Base-by-base conservation (phyloP, 2,888 invertebrate species). In the Anodontia alba region DNA sequence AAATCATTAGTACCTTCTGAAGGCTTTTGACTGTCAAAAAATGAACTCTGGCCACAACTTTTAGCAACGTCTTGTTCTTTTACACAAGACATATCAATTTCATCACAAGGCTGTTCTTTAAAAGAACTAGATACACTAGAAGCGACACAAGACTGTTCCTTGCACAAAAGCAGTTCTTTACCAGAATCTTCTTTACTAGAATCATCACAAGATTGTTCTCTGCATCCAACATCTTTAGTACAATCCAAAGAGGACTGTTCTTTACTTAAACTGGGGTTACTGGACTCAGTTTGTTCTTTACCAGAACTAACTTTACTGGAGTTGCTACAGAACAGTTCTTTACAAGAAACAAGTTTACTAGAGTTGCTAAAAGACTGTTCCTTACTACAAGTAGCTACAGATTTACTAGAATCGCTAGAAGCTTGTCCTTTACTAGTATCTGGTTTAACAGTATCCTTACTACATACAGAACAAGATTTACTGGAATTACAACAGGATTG, bases 291-390 rank as follows among this genome's bases (percentile, higher is more conserved):
- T 12, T 46, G 46, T 15, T 46, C 46, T 20, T 46, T 46, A 46
- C n/a, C 20, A 46, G 46, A 46, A 46, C 46, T 38, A 38, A 38
- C 38, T 38, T 38, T 38, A 38, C 38, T 38, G 12, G 38, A 38
- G 12, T 38, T 12, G 12, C 12, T 38, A 38, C 5, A 38, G 12
- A 49, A 51, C 36, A 46, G 54, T 38, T 73, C 69, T 51, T 73
- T 75, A 71, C 73, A 68, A 26, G 66, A 69, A 73, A 67, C 73
- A 62, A 23, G 42, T n/a, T 57, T 73, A 75, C 57, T 72, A 51
- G 54, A 31, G 43, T 15, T 20, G 20, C 20, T n/a, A 20, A 3
- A 49, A 20, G n/a, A 20, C 49, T 49, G 20, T 49, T 49, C 49
- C 20, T 49, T 49, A 49, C n/a, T 49, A 20, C 10, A 20, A 38